phyloP scores from a whole-genome alignment of 1,140 invertebrate genomes.

The Brachionus koreanus region DNA sequence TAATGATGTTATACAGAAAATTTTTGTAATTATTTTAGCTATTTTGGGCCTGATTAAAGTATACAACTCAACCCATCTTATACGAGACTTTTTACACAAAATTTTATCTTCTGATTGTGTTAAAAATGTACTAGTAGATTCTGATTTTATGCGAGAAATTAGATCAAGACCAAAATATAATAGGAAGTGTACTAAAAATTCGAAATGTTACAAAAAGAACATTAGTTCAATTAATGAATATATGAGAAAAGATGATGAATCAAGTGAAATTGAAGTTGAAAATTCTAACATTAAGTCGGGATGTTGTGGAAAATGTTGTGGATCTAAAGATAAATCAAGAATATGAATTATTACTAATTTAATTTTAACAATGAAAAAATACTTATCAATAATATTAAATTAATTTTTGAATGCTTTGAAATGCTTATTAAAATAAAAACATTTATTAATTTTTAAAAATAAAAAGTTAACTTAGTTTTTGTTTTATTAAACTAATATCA shows the following conservation, averaged over 20 bases:
- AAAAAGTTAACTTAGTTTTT: too few species aligned
- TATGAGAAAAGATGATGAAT: background rate
- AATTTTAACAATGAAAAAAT: too few species aligned
- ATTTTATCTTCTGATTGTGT: background rate
- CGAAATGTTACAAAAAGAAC: background rate
- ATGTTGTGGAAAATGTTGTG: constrained; percentile 20
- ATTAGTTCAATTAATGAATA: background rate
- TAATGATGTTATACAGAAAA: background rate
- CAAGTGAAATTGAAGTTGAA: background rate
- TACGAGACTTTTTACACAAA: background rate
- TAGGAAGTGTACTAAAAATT: background rate
- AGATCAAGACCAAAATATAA: background rate
- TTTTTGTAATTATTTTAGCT: background rate
- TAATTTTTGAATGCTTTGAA: too few species aligned
- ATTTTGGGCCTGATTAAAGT: background rate
- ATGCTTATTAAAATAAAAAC: too few species aligned
- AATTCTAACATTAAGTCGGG: background rate
- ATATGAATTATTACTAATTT: too few species aligned
- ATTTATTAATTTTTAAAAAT: too few species aligned
- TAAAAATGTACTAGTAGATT: background rate
- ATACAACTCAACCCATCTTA: background rate
- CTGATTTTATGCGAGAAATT: background rate
- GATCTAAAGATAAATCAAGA: background rate
- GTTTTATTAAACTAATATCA: too few species aligned
- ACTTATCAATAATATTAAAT: too few species aligned